Base-by-base conservation (phyloP, 1,140 invertebrate genomes). In the Drosophila neocordata region DNA sequence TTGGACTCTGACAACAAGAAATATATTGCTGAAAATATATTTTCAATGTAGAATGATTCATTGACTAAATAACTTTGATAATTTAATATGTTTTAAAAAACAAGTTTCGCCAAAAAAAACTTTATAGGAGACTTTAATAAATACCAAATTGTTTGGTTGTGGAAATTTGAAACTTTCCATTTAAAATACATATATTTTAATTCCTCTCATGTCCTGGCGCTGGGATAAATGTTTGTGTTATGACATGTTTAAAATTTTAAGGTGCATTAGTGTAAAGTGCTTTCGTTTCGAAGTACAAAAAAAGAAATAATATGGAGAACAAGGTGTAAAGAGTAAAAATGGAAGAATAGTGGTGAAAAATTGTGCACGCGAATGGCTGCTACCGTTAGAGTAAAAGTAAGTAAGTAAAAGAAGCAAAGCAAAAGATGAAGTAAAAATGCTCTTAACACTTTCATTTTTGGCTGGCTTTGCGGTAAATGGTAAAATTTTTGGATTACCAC, bases 221-320 rank as follows among this genome's bases (percentile, higher is more conserved):
- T 66, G 57, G 80, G 82, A 87, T 88, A 87, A 88, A 87, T 87
- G 83, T 82, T 87, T 87, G 87, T 77, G 84, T 88, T 88, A 88
- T 88, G 83, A 88, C 84, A 83, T 83, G 76, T 88, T 88, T 88
- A 61, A 88, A 88, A 88, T 83, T 88, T 88, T 77, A 81, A 88
- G 79, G 84, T 88, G 83, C 83, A 88, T 88, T 88, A 88, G 83
- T 88, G 83, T 73, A 88, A 89, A 88, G 83, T 88, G 83, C 79
- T 88, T 88, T 85, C 80, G 12, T 60, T 77, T 73, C 73, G 37
- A 65, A 18, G 62, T 55, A 38, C 73, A 65, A 71, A 72, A 77
- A 88, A 77, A 76, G 76, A 66, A 61, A 65, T 63, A 65, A 55
- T 53, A 83, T 59, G 58, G 73, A 87, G 78, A 85, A 85, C 15